These are phyloP conservation scores for Apamea epomidion DNA, from an alignment of 2,888 invertebrate species.

Conservation along the genomic window DNA sequence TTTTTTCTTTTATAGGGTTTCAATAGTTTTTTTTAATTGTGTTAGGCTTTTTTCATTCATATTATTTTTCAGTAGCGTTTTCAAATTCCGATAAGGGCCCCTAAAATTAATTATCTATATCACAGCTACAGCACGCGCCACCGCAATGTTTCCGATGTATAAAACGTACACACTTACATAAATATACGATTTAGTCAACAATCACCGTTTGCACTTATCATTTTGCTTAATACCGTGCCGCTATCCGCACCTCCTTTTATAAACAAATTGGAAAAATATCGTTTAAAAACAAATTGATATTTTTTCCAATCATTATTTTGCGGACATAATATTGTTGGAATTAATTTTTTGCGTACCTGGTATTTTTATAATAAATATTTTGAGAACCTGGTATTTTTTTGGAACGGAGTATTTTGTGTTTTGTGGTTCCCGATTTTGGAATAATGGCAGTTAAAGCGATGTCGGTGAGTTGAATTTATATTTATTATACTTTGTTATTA, in stretches of 20 bases:
- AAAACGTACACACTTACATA: slow-evolving; percentile 46
- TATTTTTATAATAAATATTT: slow-evolving; percentile 5
- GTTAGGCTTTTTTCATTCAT: no score
- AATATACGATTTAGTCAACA: slow-evolving; percentile 55
- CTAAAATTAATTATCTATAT: slow-evolving; percentile 72
- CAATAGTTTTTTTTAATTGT: no score
- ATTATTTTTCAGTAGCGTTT: slow-evolving; percentile 17
- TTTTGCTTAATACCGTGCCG: slow-evolving; percentile 50
- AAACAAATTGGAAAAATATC: slow-evolving; percentile 7
- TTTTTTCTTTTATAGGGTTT: no score
- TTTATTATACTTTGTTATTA: background rate
- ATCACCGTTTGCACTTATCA: slow-evolving; percentile 53
- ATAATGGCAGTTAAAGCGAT: slow-evolving; percentile 58
- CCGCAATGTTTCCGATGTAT: slow-evolving; percentile 68
- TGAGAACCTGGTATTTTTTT: slow-evolving; percentile 16
- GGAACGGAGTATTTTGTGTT: slow-evolving; percentile 30
- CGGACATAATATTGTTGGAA: background rate
- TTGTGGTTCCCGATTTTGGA: slow-evolving; percentile 54
- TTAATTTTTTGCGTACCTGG: background rate
- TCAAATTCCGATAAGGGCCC: slow-evolving; percentile 41
- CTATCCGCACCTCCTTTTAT: slow-evolving; percentile 32
- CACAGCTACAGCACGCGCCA: slow-evolving; percentile 75
- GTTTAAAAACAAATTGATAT: slow-evolving; percentile 1
- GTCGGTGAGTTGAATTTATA: slow-evolving; percentile 54
- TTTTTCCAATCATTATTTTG: background rate